A percentile compares a stretch with the other conserved stretches of the same genome.
phyloP scores from a whole-genome alignment of 2,888 invertebrate species.

The Caenorhabditis wallacei region DNA sequence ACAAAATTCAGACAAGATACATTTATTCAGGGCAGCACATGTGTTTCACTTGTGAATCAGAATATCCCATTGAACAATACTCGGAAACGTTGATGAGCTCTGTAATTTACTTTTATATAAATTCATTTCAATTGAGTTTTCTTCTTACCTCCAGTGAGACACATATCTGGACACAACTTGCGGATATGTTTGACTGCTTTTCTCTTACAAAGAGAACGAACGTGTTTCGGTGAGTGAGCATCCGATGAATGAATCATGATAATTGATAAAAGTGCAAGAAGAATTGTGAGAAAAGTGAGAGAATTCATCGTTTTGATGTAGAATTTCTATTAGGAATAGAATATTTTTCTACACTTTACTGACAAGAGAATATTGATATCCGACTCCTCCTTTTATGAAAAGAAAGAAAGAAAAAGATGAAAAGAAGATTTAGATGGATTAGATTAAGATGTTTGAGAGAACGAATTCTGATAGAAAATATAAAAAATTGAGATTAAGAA shows the following conservation, averaged over 20 bases:
- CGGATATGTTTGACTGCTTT: slow-evolving; percentile 23
- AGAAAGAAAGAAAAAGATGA: background rate
- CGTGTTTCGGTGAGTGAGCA: slow-evolving; percentile 21
- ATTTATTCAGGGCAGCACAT: slow-evolving; percentile 16
- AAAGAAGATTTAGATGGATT: background rate
- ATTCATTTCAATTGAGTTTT: background rate
- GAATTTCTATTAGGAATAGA: background rate
- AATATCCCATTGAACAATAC: slow-evolving; percentile 26
- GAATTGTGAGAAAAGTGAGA: background rate
- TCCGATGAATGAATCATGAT: background rate
- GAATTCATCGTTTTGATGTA: background rate
- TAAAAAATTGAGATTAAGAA: background rate
- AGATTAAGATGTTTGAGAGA: background rate
- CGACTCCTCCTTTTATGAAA: background rate
- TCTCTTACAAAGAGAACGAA: slow-evolving; percentile 8
- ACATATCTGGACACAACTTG: slow-evolving; percentile 20
- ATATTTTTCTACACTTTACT: background rate
- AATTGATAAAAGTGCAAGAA: background rate
- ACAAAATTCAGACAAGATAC: background rate
- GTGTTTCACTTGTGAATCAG: slow-evolving; percentile 22
- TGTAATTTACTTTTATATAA: background rate
- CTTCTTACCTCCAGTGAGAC: slow-evolving; percentile 15
- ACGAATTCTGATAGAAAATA: background rate
- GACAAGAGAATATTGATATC: background rate
- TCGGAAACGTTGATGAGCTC: slow-evolving; percentile 5